Base-by-base conservation (phyloP, 1,140 invertebrate genomes). In the Drosophila chauvacae region DNA sequence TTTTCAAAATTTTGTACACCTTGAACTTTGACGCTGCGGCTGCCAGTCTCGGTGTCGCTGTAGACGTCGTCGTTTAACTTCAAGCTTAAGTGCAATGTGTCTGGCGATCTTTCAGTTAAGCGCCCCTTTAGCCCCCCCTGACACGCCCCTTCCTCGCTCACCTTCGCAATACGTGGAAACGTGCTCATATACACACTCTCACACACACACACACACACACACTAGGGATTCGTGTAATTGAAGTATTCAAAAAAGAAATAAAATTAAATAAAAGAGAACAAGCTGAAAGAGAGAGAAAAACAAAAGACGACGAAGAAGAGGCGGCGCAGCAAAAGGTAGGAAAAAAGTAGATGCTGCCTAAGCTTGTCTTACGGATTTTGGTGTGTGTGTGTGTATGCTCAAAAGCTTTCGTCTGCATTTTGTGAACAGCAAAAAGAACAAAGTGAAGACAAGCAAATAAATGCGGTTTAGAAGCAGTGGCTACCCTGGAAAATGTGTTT, bases 1-100 rank as follows among this genome's bases (percentile, higher is more conserved):
- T 26, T 10, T 47, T 9, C 23, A 37, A 35, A 33, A 55, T 55
- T 53, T 53, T 39, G 18, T 80, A 83, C 84, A 88, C 84, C 83
- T 83, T 88, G 80, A 87, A 88, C 83, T 87, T 87, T 87, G 82
- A 81, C 77, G 81, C 73, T 81, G 84, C 37, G 62, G 48, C 62
- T 47, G 45, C 39, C 61, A 53, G 50, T 59, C 48, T 37, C 45
- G 53, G 20, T 47, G 55, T 26, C 18, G 26, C 50, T 28, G 65
- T 16, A 35, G 45, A 39, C 48, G 72, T 64, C 72, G 70, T 63
- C 59, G 55, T 26, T 74, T 51, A 74, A 51, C 53, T 74, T 76
- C 60, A 63, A 76, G 33, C 61, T 33, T 37, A 71, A 72, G 66
- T 72, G 69, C 69, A 72, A 72, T 72, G 48, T 72, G 69, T 60